Conservation (phyloP, 1,140 invertebrate species). For the Branchinecta lindahli region DNA sequence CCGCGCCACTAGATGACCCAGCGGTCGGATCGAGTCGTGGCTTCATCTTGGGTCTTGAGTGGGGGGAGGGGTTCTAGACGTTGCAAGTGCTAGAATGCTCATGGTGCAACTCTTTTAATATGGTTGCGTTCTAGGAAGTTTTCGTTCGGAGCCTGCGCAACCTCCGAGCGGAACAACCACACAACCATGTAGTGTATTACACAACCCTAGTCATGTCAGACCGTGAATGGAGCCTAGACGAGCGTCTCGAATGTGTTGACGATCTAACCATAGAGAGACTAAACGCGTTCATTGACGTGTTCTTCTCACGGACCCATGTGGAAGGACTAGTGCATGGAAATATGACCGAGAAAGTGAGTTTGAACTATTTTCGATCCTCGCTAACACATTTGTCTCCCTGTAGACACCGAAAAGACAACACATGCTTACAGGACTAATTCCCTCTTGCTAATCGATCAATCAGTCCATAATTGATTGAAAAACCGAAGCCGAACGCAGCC, state of each 20-base stretch:
- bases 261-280: slow-evolving; percentile 56
- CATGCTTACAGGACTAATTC: too few species aligned
- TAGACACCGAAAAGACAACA: too few species aligned
- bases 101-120: too few species aligned
- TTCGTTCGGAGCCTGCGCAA: not conserved
- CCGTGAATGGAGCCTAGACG: slow-evolving; percentile 69
- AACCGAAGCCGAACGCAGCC: too few species aligned
- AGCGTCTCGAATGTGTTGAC: slow-evolving; percentile 58
- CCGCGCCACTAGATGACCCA: too few species aligned
- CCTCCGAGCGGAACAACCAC: slow-evolving; percentile 65
- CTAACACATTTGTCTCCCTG: too few species aligned
- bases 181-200: slow-evolving; percentile 83
- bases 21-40: too few species aligned
- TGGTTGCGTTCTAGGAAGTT: not conserved
- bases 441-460: too few species aligned
- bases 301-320: slow-evolving; percentile 61
- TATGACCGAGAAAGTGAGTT: slow-evolving; percentile 40
- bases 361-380: not conserved
- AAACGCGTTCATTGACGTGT: slow-evolving; percentile 51
- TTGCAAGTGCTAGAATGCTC: too few species aligned
- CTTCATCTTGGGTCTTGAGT: too few species aligned
- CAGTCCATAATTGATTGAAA: too few species aligned
- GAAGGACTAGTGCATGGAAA: slow-evolving; percentile 78
- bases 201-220: slow-evolving; percentile 65
- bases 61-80: too few species aligned